phyloP scores from a whole-genome alignment of 2,888 invertebrate species.

The Cenopis cana region DNA sequence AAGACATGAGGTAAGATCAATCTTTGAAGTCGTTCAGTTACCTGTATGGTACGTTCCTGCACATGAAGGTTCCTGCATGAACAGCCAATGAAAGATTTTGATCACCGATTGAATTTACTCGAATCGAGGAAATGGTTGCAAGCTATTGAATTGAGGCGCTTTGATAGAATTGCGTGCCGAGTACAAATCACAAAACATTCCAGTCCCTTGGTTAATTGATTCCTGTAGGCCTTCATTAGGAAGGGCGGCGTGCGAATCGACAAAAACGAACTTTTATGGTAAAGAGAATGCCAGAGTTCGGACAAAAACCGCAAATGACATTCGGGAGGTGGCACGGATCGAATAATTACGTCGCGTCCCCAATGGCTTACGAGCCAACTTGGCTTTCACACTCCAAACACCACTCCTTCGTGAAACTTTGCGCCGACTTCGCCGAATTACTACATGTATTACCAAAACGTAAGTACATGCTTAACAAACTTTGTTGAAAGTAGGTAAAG shows the following conservation, averaged over 20 bases:
- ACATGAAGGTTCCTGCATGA: constrained; percentile 23
- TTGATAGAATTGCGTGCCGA: constrained; percentile 73
- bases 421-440: constrained; percentile 66
- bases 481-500: constrained; percentile 55
- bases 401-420: constrained; percentile 70
- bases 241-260: constrained; percentile 64
- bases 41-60: background rate
- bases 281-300: constrained; percentile 65
- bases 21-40: constrained; percentile 2
- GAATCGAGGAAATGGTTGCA: constrained; percentile 55
- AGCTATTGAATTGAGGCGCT: constrained; percentile 66
- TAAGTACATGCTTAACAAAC: constrained; percentile 70
- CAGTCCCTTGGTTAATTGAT: constrained; percentile 81
- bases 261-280: constrained; percentile 78
- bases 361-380: constrained; percentile 64
- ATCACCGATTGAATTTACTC: constrained; percentile 60
- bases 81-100: constrained; percentile 54
- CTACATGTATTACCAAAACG: constrained; percentile 74
- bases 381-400: constrained; percentile 70
- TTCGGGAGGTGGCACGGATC: constrained; percentile 71
- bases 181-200: constrained; percentile 82
- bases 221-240: constrained; percentile 82
- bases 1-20: background rate
- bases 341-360: constrained; percentile 69
- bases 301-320: constrained; percentile 80